Evolutionary conservation across 2,797 vertebrate species (phyloP), one percentile per base, ranked within the genome.

Genomic region (Ambastaia sidthimunki): DNA sequence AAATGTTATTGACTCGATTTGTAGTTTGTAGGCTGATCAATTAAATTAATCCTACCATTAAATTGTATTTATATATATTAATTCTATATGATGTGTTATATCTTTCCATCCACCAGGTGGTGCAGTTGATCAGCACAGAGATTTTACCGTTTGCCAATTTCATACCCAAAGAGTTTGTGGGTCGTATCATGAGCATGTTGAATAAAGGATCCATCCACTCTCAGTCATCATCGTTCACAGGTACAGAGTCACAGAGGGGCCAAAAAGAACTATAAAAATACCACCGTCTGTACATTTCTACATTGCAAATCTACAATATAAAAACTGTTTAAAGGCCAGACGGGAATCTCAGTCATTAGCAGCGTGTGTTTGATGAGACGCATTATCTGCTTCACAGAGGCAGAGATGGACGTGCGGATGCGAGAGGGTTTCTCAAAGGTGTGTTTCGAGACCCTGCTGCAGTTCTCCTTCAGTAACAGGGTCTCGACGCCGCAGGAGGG

Each of bases 391-490:
- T 0, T 52, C 3, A 83, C 95, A 99, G 98, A 99, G 92, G 98
- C 98, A 0, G 98, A 99, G 93, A 96, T 99, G 84, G 97, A 98
- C 86, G 94, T 98, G 86, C 94, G 98, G 85, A 96, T 99, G 96
- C 93, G 98, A 88, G 98, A 99, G 88, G 96, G 98, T 54, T 99
- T 99, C 91, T 99, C 98, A 2, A 99, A 99, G 91, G 97, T 99
- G 90, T 99, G 98, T 87, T 99, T 99, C 81, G 98, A 99, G 93
- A 99, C 97, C 0, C 88, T 99, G 85, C 95, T 99, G 48, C 98
- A 99, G 93, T 99, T 98, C 90, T 99, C 98, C 86, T 99, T 99
- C 93, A 99, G 97, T 94, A 98, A 98, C 92, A 98, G 97, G 92
- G 97, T 96, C 83, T 95, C 96, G 80, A 99, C 96, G 16, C 97